Evolutionary conservation across 2,888 invertebrate species (phyloP).

Genomic region (Hirtodrosophila alboralis): DNA sequence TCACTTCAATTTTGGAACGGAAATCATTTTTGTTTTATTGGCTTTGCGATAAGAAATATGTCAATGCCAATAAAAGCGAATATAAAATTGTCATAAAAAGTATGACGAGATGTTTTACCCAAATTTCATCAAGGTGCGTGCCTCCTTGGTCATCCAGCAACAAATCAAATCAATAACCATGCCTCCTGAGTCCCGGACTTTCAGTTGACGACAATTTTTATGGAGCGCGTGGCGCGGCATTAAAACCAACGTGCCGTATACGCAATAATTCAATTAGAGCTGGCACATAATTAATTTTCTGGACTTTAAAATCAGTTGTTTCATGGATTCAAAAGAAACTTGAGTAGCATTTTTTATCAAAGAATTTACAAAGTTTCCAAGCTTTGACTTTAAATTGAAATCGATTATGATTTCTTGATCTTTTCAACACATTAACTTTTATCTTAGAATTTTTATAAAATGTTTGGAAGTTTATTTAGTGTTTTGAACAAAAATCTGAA

Average conservation of each 20-base stretch:
- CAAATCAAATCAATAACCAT: constrained; percentile 63
- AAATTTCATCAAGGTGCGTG: constrained; percentile 54
- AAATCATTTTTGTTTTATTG: constrained; percentile 64
- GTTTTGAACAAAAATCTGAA: too few species aligned
- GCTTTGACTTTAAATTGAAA: too few species aligned
- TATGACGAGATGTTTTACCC: constrained; percentile 43
- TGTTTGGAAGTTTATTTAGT: too few species aligned
- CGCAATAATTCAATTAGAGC: constrained; percentile 66
- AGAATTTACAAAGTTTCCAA: too few species aligned
- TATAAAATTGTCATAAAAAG: constrained; percentile 68
- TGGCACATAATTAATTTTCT: constrained; percentile 54
- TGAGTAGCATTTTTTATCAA: too few species aligned
- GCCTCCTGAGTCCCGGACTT: constrained; percentile 8
- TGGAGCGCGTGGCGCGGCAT: constrained; percentile 56
- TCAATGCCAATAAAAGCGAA: constrained; percentile 64
- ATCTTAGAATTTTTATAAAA: too few species aligned
- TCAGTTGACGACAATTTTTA: constrained; percentile 42
- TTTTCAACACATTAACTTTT: too few species aligned
- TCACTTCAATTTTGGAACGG: constrained; percentile 37
- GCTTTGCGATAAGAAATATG: constrained; percentile 60
- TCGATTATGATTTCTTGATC: too few species aligned
- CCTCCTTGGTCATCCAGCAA: constrained; percentile 2
- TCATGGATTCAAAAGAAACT: too few species aligned
- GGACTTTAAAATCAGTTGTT: background rate
- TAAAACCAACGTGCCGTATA: constrained; percentile 58